These are phyloP conservation scores for Hydropsyche betteni DNA, from an alignment of 2,888 invertebrate genomes.

Conservation along the genomic window DNA sequence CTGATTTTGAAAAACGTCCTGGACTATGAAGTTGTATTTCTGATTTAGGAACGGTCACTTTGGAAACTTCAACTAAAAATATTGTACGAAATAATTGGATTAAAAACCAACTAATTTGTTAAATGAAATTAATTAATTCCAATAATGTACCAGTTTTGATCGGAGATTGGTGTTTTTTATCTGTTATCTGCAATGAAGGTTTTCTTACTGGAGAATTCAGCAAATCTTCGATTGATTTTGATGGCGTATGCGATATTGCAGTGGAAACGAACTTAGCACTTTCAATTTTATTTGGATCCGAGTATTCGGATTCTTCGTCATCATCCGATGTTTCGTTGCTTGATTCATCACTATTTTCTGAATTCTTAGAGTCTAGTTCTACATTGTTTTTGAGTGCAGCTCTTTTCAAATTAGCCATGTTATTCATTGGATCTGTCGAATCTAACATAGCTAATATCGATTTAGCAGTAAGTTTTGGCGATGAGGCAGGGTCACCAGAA, in stretches of 20 bases:
- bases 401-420: conserved; percentile 34
- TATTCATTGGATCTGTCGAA: not conserved
- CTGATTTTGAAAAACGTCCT: conserved; percentile 43
- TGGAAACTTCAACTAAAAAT: not conserved
- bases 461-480: conserved; percentile 13
- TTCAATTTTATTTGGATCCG: conserved; percentile 9
- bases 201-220: conserved; percentile 60
- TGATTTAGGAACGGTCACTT: not conserved
- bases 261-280: conserved; percentile 54
- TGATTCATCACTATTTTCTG: conserved; percentile 37
- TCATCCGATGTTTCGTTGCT: conserved; percentile 44
- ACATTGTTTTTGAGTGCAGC: not conserved
- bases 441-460: conserved; percentile 38
- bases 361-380: not conserved
- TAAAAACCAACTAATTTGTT: too few species aligned
- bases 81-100: too few species aligned
- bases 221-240: conserved; percentile 58
- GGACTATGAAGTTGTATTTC: conserved; percentile 16
- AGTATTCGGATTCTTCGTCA: conserved; percentile 30
- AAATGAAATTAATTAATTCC: not conserved
- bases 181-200: conserved; percentile 52
- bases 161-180: not conserved
- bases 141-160: not conserved
- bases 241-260: conserved; percentile 53
- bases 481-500: not conserved